Evolutionary conservation across 1,140 invertebrate genomes (phyloP).

Genomic region (Leptinotarsa undecemlineata): DNA sequence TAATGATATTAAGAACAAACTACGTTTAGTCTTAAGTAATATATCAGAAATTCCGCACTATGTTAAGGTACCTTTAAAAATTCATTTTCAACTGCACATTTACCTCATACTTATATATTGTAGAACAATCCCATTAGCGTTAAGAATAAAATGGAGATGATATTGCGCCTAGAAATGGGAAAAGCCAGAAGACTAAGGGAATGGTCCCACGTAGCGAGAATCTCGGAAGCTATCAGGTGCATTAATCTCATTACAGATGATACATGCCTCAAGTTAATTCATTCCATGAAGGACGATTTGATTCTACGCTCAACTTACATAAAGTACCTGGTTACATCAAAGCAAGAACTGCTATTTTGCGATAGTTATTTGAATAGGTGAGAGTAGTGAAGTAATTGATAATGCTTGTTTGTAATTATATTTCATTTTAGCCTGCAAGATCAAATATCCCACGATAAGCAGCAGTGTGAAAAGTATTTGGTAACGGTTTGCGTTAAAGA

Average conservation of each 20-base stretch:
- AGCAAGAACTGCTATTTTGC: conserved; percentile 80
- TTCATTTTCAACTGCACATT: background rate
- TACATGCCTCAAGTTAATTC: conserved; percentile 76
- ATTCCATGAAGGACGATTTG: conserved; percentile 81
- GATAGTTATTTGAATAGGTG: conserved; percentile 76
- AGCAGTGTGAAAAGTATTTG: conserved; percentile 77
- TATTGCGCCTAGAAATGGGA: conserved; percentile 80
- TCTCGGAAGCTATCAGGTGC: conserved; percentile 81
- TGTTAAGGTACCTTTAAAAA: conserved; percentile 39
- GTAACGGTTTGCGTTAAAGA: conserved; percentile 78
- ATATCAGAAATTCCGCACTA: conserved; percentile 44
- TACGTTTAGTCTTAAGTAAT: conserved; percentile 84
- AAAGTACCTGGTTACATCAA: conserved; percentile 81
- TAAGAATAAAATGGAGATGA: conserved; percentile 69
- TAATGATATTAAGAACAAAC: conserved; percentile 86
- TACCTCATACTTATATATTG: conserved; percentile 26
- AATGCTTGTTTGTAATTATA: conserved; percentile 11
- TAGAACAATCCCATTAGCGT: conserved; percentile 38
- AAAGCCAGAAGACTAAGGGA: conserved; percentile 87
- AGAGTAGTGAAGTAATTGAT: conserved; percentile 26
- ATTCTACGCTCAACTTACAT: conserved; percentile 78
- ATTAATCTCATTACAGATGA: conserved; percentile 73
- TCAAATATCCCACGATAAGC: conserved; percentile 70
- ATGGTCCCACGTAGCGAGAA: conserved; percentile 78
- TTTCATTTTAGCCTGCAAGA: conserved; percentile 61